phyloP scores from a whole-genome alignment of 2,888 invertebrate species.

The Argynnis bischoffii region DNA sequence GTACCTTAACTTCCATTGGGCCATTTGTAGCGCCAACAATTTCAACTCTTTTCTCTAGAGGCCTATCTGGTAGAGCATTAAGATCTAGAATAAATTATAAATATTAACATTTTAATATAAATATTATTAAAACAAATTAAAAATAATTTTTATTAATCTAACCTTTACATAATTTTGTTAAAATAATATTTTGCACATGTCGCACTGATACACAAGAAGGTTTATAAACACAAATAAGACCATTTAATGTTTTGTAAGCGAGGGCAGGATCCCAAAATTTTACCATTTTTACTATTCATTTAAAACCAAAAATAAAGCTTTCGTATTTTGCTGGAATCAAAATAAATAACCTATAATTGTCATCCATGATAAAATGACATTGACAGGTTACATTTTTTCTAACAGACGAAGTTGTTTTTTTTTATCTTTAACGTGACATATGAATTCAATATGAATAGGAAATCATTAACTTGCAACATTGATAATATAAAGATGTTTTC shows the following conservation, averaged over 20 bases:
- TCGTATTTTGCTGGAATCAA: neutral
- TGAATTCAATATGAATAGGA: too few relatives aligned
- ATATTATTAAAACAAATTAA: conserved; percentile 1
- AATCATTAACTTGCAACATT: too few relatives aligned
- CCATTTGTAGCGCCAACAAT: conserved; percentile 85
- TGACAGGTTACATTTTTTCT: neutral
- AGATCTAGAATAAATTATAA: conserved; percentile 80
- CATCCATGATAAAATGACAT: neutral
- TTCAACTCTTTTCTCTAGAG: conserved; percentile 80
- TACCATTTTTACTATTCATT: conserved; percentile 53
- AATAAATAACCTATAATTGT: neutral
- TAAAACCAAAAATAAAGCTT: too few relatives aligned
- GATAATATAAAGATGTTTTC: too few relatives aligned
- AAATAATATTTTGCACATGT: conserved; percentile 81
- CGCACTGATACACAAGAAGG: conserved; percentile 83
- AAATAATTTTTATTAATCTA: conserved; percentile 45
- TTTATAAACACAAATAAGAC: conserved; percentile 90
- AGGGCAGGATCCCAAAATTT: conserved; percentile 75
- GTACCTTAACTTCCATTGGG: conserved; percentile 80
- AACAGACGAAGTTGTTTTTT: too few relatives aligned
- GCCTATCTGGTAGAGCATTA: conserved; percentile 85
- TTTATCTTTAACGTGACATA: too few relatives aligned
- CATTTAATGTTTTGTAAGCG: conserved; percentile 87
- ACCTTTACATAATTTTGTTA: conserved; percentile 87
- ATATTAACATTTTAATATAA: conserved; percentile 1